Base-by-base conservation (phyloP, 2,888 invertebrate genomes). In the Perizoma flavofasciatum region DNA sequence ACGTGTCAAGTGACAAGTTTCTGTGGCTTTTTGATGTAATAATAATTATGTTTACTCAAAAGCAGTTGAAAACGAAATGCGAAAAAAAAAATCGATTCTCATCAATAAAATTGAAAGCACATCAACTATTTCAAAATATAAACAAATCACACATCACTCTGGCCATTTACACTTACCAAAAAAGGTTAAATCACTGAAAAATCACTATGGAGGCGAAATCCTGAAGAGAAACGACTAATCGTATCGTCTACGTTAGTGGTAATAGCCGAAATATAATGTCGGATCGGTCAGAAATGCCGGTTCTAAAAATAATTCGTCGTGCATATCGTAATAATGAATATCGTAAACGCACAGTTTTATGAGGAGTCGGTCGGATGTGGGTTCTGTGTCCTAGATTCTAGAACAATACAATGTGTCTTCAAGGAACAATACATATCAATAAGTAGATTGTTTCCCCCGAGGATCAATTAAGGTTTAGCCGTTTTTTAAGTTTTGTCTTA, bases 221-320 rank as follows among this genome's bases (percentile, higher is more conserved):
- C 60, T 59, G 51, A 46, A 53, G 49, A 51, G 59, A 53, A 44
- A 59, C 65, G 69, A 65, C 66, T 61, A 52, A 62, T 41, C 67
- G 64, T 63, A 61, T 58, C 67, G 63, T 59, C 64, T 51, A 65
- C 68, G 63, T 61, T 62, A 58, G 66, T 67, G 62, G 61, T 66
- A 67, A 70, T 71, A 69, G 69, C 69, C 60, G 65, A 70, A 67
- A 65, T 71, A 65, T 71, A 41, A 41, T 44, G 65, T 53, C 61
- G 49, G 58, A 55, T 57, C 58, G 67, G 46, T 61, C 66, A 61
- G 69, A 71, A 82, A 76, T 74, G 73, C 71, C 71, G 72, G 65
- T 67, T 76, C 82, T 83, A 83, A 75, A 77, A 81, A 83, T 83
- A 83, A 70, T 60, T 59, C 49, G 68, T 74, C 70, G 68, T 69